A percentile compares a stretch with the other conserved stretches of the same genome.
Evolutionary conservation across 2,113 vertebrate species (phyloP).

Genomic region (Lichenostomus cassidix): DNA sequence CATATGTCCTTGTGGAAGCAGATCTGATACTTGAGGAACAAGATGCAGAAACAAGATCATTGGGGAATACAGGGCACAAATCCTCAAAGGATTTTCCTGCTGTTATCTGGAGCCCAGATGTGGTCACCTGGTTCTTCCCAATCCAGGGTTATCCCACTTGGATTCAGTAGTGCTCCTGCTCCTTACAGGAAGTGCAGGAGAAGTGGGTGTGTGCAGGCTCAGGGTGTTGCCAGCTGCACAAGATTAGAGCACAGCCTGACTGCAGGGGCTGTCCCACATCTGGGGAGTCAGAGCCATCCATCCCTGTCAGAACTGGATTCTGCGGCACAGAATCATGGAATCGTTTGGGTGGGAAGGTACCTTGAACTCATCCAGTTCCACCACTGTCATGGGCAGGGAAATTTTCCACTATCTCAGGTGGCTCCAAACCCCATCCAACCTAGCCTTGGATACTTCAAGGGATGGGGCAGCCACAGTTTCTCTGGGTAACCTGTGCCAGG

Average conservation of each 20-base stretch:
- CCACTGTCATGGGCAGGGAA: neutral
- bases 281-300: neutral
- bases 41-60: neutral
- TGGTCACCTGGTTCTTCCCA: neutral
- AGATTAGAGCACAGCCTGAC: neutral
- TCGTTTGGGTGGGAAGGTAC: neutral
- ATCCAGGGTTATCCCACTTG: neutral
- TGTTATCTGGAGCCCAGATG: neutral
- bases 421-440: rapidly evolving
- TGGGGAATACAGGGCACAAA: neutral
- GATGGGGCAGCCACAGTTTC: neutral
- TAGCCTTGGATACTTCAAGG: neutral
- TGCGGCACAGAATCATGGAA: neutral
- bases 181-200: neutral
- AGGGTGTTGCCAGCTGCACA: neutral
- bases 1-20: neutral
- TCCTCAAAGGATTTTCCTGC: neutral
- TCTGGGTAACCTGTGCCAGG: neutral
- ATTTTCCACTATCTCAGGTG: neutral
- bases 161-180: neutral
- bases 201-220: neutral
- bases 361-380: neutral
- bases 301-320: neutral
- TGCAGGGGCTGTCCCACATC: neutral
- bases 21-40: neutral